Base-by-base conservation (phyloP, 2,113 vertebrate species). In the Potamarius usumacintae region DNA sequence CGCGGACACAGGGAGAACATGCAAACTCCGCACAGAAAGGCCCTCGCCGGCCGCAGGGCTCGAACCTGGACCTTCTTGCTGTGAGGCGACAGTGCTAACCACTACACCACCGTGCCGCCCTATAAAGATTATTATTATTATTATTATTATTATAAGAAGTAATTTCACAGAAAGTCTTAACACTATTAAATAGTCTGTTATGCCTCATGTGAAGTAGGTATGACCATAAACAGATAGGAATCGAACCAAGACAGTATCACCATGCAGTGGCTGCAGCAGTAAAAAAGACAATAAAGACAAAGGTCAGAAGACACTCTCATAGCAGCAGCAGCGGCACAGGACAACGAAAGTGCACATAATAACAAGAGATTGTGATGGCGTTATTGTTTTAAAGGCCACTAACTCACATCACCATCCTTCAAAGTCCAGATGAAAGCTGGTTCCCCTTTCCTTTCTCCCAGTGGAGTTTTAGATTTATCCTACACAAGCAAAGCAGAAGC, bases 401-500 rank as follows among this genome's bases (percentile, higher is more conserved):
- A 81, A 93, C 95, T 95, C 94, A 96, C 95, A 86, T 95, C 89
- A 85, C 94, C 92, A 80, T 93, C 90, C 62, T 91, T 93, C 86
- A 92, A 7, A 80, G 86, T 94, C 95, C 94, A 94, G 80, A 90
- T 90, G 83, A 89, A 60, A 57, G 85, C 11, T 12, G 34, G 58
- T 30, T 84, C 83, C 90, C 30, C 89, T 82, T 84, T 90, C 57
- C 85, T 89, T 63, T 92, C 93, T 86, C 87, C 94, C 2, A 84
- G 88, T 48, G 90, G 86, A 71, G 91, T 94, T 92, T 92, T 91
- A 94, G 94, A 93, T 89, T 92, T 94, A 93, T 88, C 94, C 95
- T 96, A 95, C 90, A 90, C 93, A 90, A 94, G 94, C 92, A 96
- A 88, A 95, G 92, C 93, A 95, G 91, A 96, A 79, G 87, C 89